Conservation (phyloP, 2,888 invertebrate species). For the Caenorhabditis macrosperma region DNA sequence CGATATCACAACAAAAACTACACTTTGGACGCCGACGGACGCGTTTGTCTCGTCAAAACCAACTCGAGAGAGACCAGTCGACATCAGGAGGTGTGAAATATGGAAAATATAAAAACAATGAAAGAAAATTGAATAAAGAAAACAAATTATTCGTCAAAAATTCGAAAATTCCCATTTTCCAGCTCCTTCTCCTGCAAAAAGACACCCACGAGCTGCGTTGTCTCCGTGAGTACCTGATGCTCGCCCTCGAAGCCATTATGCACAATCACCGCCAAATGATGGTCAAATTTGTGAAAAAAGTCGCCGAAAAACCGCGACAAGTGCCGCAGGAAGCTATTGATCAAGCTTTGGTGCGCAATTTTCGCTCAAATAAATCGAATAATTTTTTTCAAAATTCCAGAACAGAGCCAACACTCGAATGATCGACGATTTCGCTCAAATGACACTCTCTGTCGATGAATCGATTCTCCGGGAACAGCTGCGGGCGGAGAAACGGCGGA, state of each 20-base stretch:
- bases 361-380: neutral
- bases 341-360: slow-evolving; percentile 15
- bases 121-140: neutral
- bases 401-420: slow-evolving; percentile 38
- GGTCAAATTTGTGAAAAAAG: slow-evolving; percentile 38
- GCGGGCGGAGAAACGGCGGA: slow-evolving; percentile 30
- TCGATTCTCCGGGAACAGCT: slow-evolving; percentile 38
- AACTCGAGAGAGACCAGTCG: slow-evolving; percentile 25
- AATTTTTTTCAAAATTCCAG: slow-evolving; percentile 7
- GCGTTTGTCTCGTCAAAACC: slow-evolving; percentile 52
- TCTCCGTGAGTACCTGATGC: slow-evolving; percentile 49
- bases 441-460: slow-evolving; percentile 37
- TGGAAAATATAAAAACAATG: neutral
- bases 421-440: slow-evolving; percentile 23
- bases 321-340: slow-evolving; percentile 30
- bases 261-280: slow-evolving; percentile 53
- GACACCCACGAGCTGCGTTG: slow-evolving; percentile 48
- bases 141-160: neutral
- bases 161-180: neutral
- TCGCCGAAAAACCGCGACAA: slow-evolving; percentile 19
- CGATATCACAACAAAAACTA: slow-evolving; percentile 43
- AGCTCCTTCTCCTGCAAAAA: slow-evolving; percentile 36
- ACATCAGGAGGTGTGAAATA: slow-evolving; percentile 29
- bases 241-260: slow-evolving; percentile 48
- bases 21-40: slow-evolving; percentile 49